phyloP scores from a whole-genome alignment of 2,888 invertebrate species.

The Synergus gifuensis region DNA sequence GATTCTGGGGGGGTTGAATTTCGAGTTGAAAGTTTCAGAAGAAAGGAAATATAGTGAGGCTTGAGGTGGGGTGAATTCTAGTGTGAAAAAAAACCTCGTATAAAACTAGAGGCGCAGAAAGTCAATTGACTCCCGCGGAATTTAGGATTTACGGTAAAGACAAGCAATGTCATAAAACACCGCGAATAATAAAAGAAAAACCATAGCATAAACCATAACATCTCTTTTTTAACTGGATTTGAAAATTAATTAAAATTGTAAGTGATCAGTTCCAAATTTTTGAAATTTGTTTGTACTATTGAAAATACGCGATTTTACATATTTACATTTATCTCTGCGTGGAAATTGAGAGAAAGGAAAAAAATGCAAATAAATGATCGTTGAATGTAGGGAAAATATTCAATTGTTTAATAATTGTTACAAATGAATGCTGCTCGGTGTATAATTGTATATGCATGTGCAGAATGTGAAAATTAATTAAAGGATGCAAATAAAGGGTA shows the following conservation, averaged over 20 bases:
- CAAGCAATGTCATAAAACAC: constrained; percentile 62
- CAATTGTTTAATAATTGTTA: too few relatives aligned
- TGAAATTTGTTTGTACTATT: not conserved
- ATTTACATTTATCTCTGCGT: too few relatives aligned
- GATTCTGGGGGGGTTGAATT: constrained; percentile 8
- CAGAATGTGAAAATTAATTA: too few relatives aligned
- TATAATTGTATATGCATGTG: too few relatives aligned
- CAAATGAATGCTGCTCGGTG: too few relatives aligned
- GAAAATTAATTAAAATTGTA: not conserved
- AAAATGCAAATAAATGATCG: too few relatives aligned
- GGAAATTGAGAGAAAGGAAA: too few relatives aligned
- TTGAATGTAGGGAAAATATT: too few relatives aligned
- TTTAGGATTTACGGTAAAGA: constrained; percentile 67
- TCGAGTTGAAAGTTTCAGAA: constrained; percentile 21
- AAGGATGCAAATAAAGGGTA: too few relatives aligned
- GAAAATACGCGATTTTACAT: too few relatives aligned
- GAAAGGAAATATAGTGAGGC: constrained; percentile 42
- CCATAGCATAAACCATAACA: not conserved
- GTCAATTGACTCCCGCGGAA: constrained; percentile 66
- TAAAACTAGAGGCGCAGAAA: constrained; percentile 57
- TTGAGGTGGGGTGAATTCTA: not conserved
- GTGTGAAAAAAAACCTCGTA: constrained; percentile 53
- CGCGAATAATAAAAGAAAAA: constrained; percentile 60
- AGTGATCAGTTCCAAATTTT: not conserved
- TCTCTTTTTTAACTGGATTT: not conserved